Conservation (phyloP, 1,140 invertebrate species). For the Drosophila leontia region DNA sequence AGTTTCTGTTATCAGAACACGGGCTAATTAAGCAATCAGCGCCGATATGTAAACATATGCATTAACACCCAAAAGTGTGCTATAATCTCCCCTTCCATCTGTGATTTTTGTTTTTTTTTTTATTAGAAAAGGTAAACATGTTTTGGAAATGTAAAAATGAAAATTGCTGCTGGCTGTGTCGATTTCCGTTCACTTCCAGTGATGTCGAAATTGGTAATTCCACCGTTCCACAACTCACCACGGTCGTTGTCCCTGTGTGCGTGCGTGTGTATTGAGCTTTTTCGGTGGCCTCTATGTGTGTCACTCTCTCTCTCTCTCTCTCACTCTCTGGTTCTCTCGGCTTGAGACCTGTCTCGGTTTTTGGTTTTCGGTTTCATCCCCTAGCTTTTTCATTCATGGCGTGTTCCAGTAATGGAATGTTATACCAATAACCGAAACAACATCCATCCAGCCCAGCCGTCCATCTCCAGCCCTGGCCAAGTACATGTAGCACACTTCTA, state of each 20-base stretch:
- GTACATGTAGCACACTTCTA: conserved; percentile 9
- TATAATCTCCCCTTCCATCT: no score
- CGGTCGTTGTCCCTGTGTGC: background rate
- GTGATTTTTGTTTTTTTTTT: background rate
- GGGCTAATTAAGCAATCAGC: conserved; percentile 2
- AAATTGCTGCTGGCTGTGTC: conserved; percentile 3
- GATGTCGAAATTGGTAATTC: conserved; percentile 23
- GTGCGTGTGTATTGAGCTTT: conserved; percentile 33
- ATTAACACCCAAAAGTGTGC: conserved; percentile 6
- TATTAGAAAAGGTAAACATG: conserved; percentile 2
- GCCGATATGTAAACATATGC: conserved; percentile 10
- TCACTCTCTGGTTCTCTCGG: background rate
- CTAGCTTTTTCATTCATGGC: conserved; percentile 79
- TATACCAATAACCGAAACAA: conserved; percentile 65
- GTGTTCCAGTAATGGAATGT: conserved; percentile 77
- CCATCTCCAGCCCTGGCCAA: conserved; percentile 19
- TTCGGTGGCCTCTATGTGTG: conserved; percentile 28
- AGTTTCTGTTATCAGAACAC: conserved; percentile 16
- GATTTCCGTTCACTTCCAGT: conserved; percentile 30
- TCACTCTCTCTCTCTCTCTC: conserved; percentile 4
- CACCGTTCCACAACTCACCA: conserved; percentile 50
- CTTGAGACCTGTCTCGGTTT: conserved; percentile 18
- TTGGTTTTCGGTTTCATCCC: conserved; percentile 57
- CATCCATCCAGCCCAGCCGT: conserved; percentile 25
- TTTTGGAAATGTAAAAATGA: conserved; percentile 6